A percentile compares a stretch with the other conserved stretches of the same genome.
Conservation (phyloP, 1,140 invertebrate genomes). For the Plutomurus gul region DNA sequence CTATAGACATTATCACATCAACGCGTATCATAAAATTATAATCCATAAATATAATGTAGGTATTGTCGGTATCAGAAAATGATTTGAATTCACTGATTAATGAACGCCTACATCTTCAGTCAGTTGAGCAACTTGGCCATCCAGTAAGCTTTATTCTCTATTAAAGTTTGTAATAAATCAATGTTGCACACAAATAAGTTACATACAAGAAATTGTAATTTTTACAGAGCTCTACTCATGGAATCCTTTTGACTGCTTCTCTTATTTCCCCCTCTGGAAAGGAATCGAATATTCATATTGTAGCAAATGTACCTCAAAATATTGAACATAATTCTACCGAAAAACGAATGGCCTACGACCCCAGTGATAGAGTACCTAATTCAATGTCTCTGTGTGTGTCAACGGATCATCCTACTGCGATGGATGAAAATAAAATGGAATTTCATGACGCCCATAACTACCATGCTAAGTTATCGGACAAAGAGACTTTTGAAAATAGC, state of each 20-base stretch:
- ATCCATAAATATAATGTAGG: background rate
- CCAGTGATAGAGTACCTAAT: no score
- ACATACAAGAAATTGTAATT: background rate
- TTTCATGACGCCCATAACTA: no score
- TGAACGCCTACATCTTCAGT: slow-evolving; percentile 34
- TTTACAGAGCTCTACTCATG: slow-evolving; percentile 7
- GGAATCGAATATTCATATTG: background rate
- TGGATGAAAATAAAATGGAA: no score
- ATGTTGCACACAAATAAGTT: background rate
- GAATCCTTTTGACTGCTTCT: slow-evolving; percentile 25
- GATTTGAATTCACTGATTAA: slow-evolving; percentile 32
- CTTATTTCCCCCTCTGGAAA: slow-evolving; percentile 28
- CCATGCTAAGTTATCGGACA: no score
- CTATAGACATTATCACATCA: no score
- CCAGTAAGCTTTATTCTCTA: background rate
- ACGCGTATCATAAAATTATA: background rate
- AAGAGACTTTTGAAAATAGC: no score
- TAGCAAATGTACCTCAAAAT: background rate
- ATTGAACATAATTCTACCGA: background rate
- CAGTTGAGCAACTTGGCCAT: background rate
- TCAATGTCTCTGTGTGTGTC: no score
- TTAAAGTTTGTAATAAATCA: background rate
- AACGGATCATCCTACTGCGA: no score
- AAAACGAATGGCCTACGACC: background rate
- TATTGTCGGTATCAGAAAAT: slow-evolving; percentile 9